phyloP scores from a whole-genome alignment of 2,888 invertebrate species.

The Cotesia congregata region DNA sequence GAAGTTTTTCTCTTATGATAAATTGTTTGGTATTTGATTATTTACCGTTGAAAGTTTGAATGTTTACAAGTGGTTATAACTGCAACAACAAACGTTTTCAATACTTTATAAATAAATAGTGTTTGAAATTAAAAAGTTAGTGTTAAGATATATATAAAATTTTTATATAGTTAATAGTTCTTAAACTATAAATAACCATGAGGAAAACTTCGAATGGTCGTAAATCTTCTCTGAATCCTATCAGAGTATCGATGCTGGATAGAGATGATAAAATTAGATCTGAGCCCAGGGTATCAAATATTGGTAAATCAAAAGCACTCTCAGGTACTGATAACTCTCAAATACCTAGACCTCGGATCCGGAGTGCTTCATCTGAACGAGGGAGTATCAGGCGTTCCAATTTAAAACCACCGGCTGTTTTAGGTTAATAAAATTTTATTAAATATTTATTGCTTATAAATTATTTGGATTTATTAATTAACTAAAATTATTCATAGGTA shows the following conservation, averaged over 20 bases:
- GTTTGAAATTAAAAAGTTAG: neutral
- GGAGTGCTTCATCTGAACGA: conserved; percentile 54
- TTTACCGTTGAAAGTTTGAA: neutral
- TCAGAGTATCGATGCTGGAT: conserved; percentile 54
- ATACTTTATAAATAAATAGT: neutral
- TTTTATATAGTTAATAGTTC: neutral
- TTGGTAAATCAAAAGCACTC: neutral
- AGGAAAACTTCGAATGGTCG: conserved; percentile 51
- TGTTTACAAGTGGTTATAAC: neutral
- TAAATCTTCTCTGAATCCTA: conserved; percentile 58
- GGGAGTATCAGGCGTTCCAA: conserved; percentile 51
- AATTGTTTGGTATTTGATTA: neutral
- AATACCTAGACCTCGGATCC: conserved; percentile 58
- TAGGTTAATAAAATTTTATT: conserved; percentile 46
- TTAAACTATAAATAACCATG: conserved; percentile 44
- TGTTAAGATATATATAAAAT: neutral
- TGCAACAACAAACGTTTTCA: neutral
- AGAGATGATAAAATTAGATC: conserved; percentile 52
- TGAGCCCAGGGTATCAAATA: conserved; percentile 50
- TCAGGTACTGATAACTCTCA: conserved; percentile 46
- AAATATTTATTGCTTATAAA: neutral
- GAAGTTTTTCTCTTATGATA: neutral
- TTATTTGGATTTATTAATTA: conserved; percentile 1
- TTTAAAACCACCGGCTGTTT: conserved; percentile 47
- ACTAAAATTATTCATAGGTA: conserved; percentile 39